Evolutionary conservation across 2,113 vertebrate species (phyloP).

Genomic region (Rutilus rutilus): DNA sequence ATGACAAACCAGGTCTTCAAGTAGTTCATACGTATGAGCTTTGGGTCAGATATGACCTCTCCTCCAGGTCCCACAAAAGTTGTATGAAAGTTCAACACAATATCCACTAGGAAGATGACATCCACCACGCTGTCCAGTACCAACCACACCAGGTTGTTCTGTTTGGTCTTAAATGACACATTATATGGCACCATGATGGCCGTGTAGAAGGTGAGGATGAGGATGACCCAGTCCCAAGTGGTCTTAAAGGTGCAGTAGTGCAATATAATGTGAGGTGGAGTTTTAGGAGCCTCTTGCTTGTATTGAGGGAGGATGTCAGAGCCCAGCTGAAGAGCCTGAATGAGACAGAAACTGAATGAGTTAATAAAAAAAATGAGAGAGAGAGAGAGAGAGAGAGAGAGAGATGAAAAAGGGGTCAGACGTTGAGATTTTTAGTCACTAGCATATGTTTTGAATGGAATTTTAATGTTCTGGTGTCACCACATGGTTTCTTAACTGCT

Average conservation of each 20-base stretch:
- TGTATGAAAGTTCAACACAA: constrained; percentile 98
- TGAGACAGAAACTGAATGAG: neutral
- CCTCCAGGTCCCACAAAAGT: constrained; percentile 95
- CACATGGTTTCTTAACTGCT: neutral
- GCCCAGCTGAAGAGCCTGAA: constrained; percentile 93
- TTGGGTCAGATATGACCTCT: constrained; percentile 96
- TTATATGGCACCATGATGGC: constrained; percentile 99
- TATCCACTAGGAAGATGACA: constrained; percentile 94
- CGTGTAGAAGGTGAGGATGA: constrained; percentile 98
- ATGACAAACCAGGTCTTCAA: constrained; percentile 99
- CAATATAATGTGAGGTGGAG: constrained; percentile 96
- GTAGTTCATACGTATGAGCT: constrained; percentile 97
- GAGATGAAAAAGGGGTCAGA: neutral
- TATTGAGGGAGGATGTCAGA: constrained; percentile 98
- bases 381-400: neutral
- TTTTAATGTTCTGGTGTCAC: neutral
- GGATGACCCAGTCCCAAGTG: constrained; percentile 99
- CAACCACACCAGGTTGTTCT: constrained; percentile 95
- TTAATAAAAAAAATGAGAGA: neutral
- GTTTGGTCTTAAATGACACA: constrained; percentile 95
- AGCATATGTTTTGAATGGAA: too few relatives aligned
- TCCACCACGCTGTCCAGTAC: constrained; percentile 98
- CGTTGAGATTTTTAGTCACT: neutral
- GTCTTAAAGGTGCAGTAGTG: constrained; percentile 99
- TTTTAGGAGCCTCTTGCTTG: constrained; percentile 98